These are phyloP conservation scores for Drosophila kohkoa DNA, from an alignment of 1,140 invertebrate species.

Conservation along the genomic window DNA sequence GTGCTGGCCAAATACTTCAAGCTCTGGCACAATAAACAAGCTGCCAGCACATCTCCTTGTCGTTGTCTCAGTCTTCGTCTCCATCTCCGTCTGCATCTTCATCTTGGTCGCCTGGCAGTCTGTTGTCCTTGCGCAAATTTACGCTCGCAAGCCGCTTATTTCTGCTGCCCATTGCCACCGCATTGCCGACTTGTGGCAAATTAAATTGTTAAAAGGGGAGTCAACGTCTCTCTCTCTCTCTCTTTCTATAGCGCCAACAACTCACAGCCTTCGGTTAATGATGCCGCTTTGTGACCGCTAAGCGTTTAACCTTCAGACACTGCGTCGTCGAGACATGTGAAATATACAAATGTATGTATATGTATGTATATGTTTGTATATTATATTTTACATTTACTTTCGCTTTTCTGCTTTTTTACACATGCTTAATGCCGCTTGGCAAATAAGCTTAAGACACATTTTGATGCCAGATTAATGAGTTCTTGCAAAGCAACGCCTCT, in stretches of 20 bases:
- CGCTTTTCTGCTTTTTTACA: slow-evolving; percentile 55
- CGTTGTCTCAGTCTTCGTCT: not conserved
- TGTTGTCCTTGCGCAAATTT: slow-evolving; percentile 53
- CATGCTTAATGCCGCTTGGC: slow-evolving; percentile 66
- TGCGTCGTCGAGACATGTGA: slow-evolving; percentile 43
- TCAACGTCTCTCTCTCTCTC: not conserved
- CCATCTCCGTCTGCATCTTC: slow-evolving; percentile 2
- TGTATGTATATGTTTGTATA: slow-evolving; percentile 34
- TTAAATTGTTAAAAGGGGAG: slow-evolving; percentile 69
- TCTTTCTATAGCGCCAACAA: slow-evolving; percentile 17
- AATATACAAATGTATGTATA: slow-evolving; percentile 14
- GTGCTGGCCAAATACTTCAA: slow-evolving; percentile 65
- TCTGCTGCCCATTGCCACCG: slow-evolving; percentile 51
- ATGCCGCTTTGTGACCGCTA: slow-evolving; percentile 77
- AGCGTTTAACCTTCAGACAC: slow-evolving; percentile 73
- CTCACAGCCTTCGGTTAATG: slow-evolving; percentile 63
- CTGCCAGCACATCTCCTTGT: slow-evolving; percentile 39
- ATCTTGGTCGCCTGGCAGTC: slow-evolving; percentile 17
- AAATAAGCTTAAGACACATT: slow-evolving; percentile 72
- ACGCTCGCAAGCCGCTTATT: slow-evolving; percentile 58
- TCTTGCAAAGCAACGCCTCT: slow-evolving; percentile 46
- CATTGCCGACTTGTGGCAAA: slow-evolving; percentile 60
- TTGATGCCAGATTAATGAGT: slow-evolving; percentile 74
- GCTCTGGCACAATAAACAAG: slow-evolving; percentile 62
- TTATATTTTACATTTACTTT: slow-evolving; percentile 66